These are phyloP conservation scores for Vidua chalybeata DNA, from an alignment of 2,113 vertebrate genomes.

Conservation along the genomic window DNA sequence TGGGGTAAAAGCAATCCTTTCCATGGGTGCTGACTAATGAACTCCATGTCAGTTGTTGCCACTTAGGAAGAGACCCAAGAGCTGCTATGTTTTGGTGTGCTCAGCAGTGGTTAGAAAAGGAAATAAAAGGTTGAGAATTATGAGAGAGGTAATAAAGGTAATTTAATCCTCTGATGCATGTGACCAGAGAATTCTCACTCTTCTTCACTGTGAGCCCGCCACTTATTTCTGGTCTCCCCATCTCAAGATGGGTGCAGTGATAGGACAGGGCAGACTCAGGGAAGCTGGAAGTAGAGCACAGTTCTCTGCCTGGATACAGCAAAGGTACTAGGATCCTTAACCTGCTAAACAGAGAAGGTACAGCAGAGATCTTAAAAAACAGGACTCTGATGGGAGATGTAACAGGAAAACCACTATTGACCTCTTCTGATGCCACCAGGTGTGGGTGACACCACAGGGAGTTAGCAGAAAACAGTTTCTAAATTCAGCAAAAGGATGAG, in stretches of 20 bases:
- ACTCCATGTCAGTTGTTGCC: neutral
- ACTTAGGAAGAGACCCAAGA: neutral
- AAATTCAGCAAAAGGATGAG: neutral
- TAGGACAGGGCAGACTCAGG: neutral
- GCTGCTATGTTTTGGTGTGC: neutral
- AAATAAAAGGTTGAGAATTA: neutral
- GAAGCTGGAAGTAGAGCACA: neutral
- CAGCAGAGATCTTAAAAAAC: neutral
- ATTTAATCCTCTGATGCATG: neutral
- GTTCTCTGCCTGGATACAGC: neutral
- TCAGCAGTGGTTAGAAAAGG: neutral
- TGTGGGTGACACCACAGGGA: neutral
- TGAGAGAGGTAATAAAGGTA: neutral
- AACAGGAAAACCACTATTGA: neutral
- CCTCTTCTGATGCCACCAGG: neutral
- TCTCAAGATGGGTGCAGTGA: neutral
- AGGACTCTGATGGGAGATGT: neutral
- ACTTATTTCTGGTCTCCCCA: neutral
- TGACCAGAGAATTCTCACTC: neutral
- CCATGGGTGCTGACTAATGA: neutral
- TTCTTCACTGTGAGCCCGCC: neutral
- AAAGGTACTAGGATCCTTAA: neutral
- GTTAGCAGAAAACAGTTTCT: neutral
- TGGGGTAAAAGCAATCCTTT: neutral
- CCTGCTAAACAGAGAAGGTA: neutral